Evolutionary conservation across 2,888 invertebrate genomes (phyloP).

Genomic region (Melolontha melolontha): DNA sequence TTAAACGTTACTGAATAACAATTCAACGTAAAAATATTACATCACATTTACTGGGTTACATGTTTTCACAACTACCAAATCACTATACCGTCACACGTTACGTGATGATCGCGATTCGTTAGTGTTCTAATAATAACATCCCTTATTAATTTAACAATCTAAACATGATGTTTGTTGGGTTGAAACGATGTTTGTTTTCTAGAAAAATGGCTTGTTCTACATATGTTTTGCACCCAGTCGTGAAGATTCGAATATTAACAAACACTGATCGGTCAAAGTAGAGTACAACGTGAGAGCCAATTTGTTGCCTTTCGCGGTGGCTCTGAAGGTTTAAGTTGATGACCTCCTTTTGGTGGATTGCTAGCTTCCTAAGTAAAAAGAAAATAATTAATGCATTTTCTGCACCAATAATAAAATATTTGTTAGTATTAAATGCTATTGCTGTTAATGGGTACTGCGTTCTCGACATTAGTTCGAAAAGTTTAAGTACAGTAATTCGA

Average conservation of each 20-base stretch:
- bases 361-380: slow-evolving; percentile 80
- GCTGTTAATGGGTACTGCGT: too few relatives aligned
- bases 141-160: slow-evolving; percentile 7
- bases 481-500: too few relatives aligned
- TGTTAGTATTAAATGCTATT: too few relatives aligned
- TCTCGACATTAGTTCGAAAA: too few relatives aligned
- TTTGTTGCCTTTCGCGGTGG: slow-evolving; percentile 84
- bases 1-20: slow-evolving; percentile 22
- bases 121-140: not conserved
- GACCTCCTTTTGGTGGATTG: slow-evolving; percentile 87
- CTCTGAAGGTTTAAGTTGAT: slow-evolving; percentile 83
- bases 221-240: slow-evolving; percentile 33
- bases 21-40: slow-evolving; percentile 37
- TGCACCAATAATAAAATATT: too few relatives aligned
- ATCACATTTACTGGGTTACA: slow-evolving; percentile 44
- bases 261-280: slow-evolving; percentile 80
- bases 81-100: slow-evolving; percentile 15
- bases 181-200: slow-evolving; percentile 21
- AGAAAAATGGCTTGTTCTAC: slow-evolving; percentile 22
- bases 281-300: slow-evolving; percentile 87
- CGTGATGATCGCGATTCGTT: slow-evolving; percentile 3
- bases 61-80: slow-evolving; percentile 40
- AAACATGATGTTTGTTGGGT: slow-evolving; percentile 30
- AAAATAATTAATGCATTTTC: not conserved
- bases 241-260: slow-evolving; percentile 43